These are phyloP conservation scores for Helleia helle DNA, from an alignment of 2,888 invertebrate species.

Conservation along the genomic window DNA sequence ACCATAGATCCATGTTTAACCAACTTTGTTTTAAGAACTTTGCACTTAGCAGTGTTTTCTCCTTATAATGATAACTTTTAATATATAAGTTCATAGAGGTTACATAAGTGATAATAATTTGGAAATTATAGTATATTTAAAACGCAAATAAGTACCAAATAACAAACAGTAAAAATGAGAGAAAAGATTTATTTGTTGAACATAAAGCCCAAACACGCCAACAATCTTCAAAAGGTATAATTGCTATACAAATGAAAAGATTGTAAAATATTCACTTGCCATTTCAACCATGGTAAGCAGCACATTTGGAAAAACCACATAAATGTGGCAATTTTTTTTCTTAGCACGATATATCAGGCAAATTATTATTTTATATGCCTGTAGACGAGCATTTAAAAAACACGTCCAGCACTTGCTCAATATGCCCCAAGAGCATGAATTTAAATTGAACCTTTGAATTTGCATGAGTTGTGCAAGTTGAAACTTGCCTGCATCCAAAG, in stretches of 20 bases:
- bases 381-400: constrained; percentile 4
- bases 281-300: too few species aligned
- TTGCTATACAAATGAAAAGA: neutral
- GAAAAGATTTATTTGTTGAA: too few species aligned
- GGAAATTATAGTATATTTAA: neutral
- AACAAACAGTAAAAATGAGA: neutral
- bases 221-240: too few species aligned
- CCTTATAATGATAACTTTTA: constrained; percentile 8
- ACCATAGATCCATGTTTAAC: constrained; percentile 31
- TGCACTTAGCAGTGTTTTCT: constrained; percentile 7
- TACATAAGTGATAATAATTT: neutral
- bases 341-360: neutral
- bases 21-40: constrained; percentile 21
- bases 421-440: too few species aligned
- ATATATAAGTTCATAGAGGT: constrained; percentile 1
- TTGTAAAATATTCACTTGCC: neutral
- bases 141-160: too few species aligned
- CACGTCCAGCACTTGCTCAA: too few species aligned
- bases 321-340: neutral
- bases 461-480: too few species aligned
- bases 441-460: too few species aligned
- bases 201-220: too few species aligned
- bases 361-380: neutral
- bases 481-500: too few species aligned
- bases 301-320: neutral